A percentile compares a stretch with the other conserved stretches of the same genome.
phyloP scores from a whole-genome alignment of 2,888 invertebrate genomes.

The Acanthococcus lagerstroemiae region DNA sequence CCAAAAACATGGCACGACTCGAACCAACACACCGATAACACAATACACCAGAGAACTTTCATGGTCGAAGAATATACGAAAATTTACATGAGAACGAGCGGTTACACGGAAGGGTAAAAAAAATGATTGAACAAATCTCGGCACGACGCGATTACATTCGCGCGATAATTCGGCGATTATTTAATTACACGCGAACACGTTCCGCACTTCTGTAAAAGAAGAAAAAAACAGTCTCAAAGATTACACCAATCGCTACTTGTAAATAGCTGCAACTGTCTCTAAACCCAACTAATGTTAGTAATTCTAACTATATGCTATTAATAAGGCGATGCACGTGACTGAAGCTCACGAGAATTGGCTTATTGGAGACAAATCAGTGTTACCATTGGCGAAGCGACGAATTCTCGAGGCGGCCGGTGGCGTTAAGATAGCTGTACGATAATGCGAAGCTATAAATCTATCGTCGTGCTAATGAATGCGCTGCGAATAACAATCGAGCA shows the following conservation, averaged over 20 bases:
- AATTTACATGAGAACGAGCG: not conserved
- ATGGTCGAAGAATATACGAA: not conserved
- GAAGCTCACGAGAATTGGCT: conserved; percentile 29
- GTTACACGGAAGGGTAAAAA: not conserved
- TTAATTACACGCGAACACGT: not conserved
- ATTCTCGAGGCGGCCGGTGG: too few relatives aligned
- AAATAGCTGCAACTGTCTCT: conserved; percentile 22
- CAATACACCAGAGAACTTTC: conserved; percentile 14
- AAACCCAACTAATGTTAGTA: conserved; percentile 19
- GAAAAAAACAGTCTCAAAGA: not conserved
- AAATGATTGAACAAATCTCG: not conserved
- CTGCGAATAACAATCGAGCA: not conserved
- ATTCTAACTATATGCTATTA: conserved; percentile 28
- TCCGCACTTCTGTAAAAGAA: not conserved
- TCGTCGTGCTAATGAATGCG: not conserved
- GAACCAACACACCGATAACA: not conserved
- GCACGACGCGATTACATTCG: not conserved
- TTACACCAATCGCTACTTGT: conserved; percentile 19
- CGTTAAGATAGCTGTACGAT: not conserved
- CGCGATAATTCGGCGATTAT: not conserved
- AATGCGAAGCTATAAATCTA: too few relatives aligned
- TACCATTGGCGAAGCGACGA: not conserved
- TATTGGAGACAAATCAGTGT: conserved; percentile 25
- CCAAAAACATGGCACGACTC: conserved; percentile 1
- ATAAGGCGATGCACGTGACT: conserved; percentile 29